These are phyloP conservation scores for Tupaia tana DNA, from an alignment of 2,113 vertebrate genomes.

Conservation along the genomic window DNA sequence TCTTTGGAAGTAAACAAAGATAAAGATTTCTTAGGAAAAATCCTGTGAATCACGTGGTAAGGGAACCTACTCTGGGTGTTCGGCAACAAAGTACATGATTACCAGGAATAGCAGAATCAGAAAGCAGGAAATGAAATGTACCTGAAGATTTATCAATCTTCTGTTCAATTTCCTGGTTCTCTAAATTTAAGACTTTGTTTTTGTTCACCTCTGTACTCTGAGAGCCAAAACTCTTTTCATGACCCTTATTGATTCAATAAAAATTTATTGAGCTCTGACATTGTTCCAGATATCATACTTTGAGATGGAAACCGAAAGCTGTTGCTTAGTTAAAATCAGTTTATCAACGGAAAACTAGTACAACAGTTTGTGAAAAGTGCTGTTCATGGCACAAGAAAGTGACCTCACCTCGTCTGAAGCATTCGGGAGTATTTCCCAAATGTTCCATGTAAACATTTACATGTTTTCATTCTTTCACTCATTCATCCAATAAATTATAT, in stretches of 20 bases:
- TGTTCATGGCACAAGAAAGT: not conserved
- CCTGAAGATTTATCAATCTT: not conserved
- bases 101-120: not conserved
- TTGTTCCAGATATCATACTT: not conserved
- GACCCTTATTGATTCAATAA: not conserved
- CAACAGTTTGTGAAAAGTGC: not conserved
- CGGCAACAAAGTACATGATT: not conserved
- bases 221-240: not conserved
- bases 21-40: not conserved
- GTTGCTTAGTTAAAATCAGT: not conserved
- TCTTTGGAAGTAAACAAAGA: not conserved
- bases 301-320: not conserved
- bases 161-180: not conserved
- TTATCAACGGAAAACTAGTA: not conserved
- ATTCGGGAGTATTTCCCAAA: not conserved
- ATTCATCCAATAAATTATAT: not conserved
- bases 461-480: not conserved
- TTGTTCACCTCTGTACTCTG: not conserved
- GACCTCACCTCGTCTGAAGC: not conserved
- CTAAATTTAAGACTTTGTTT: not conserved
- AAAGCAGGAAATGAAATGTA: not conserved
- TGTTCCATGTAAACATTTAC: not conserved
- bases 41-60: not conserved
- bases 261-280: not conserved
- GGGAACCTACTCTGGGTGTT: not conserved